These are phyloP conservation scores for Tachycineta bicolor DNA, from an alignment of 2,113 vertebrate species.

Conservation along the genomic window DNA sequence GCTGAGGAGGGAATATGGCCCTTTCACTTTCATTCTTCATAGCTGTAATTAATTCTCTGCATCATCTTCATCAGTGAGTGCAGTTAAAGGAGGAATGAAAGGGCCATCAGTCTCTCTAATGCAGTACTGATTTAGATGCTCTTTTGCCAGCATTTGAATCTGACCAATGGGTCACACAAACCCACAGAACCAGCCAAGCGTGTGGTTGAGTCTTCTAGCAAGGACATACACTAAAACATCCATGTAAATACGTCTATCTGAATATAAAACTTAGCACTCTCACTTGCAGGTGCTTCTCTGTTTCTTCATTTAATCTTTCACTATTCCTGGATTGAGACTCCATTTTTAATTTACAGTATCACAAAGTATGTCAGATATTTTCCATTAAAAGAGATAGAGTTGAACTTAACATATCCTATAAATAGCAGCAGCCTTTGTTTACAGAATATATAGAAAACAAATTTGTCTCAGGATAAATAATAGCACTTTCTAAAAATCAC, in stretches of 20 bases:
- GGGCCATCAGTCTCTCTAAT: background rate
- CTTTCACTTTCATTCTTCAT: slow-evolving; percentile 28
- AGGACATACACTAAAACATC: background rate
- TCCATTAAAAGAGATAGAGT: background rate
- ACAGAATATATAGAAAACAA: background rate
- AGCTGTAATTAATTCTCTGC: slow-evolving; percentile 39
- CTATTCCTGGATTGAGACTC: background rate
- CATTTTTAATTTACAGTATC: background rate
- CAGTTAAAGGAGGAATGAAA: slow-evolving; percentile 18
- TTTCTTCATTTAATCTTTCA: background rate
- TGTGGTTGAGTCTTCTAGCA: background rate
- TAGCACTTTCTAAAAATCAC: background rate
- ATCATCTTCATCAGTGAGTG: slow-evolving; percentile 1
- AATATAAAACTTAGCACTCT: background rate
- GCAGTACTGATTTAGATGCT: slow-evolving; percentile 3
- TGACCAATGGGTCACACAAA: background rate
- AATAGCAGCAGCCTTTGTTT: background rate
- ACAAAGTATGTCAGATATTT: background rate
- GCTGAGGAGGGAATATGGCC: background rate
- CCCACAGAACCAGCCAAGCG: background rate
- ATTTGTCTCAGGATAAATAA: background rate
- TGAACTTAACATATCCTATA: background rate
- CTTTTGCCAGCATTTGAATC: background rate
- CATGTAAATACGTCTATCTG: background rate
- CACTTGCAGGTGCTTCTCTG: background rate